Conservation (phyloP, 64 coral and sea anemone genomes). For the Pocillopora verrucosa region DNA sequence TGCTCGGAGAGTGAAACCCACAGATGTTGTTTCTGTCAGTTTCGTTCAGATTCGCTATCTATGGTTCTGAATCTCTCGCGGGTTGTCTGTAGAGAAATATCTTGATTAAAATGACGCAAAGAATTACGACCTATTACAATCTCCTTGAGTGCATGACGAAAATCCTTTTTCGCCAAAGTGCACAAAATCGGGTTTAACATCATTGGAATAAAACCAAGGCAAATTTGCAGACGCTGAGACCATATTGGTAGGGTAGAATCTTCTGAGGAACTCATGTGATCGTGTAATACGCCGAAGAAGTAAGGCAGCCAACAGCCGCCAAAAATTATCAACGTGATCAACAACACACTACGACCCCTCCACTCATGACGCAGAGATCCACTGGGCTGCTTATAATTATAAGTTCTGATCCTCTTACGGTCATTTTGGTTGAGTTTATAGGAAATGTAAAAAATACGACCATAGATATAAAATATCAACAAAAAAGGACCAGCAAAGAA, state of each 20-base stretch:
- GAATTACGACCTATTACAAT: not conserved
- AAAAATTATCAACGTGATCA: slow-evolving; percentile 9
- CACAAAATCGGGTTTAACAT: slow-evolving; percentile 58
- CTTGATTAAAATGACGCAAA: not conserved
- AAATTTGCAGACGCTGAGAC: not conserved
- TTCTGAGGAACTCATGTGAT: not conserved
- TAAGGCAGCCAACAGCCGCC: slow-evolving; percentile 9
- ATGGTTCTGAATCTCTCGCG: too few species aligned
- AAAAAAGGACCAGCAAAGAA: slow-evolving; percentile 44
- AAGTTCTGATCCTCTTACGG: not conserved
- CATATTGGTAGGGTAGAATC: not conserved
- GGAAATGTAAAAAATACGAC: slow-evolving; percentile 49
- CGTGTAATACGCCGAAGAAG: not conserved
- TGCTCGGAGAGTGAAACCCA: too few species aligned
- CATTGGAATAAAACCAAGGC: slow-evolving; percentile 24
- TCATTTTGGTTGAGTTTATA: slow-evolving; percentile 19
- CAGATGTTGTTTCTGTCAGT: too few species aligned
- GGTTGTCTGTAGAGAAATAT: not conserved
- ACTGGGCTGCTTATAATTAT: too few species aligned
- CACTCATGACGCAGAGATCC: slow-evolving; percentile 9
- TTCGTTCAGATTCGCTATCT: too few species aligned
- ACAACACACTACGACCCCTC: slow-evolving; percentile 12
- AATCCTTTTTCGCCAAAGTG: slow-evolving; percentile 70
- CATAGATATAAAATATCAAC: slow-evolving; percentile 46
- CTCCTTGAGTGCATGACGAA: slow-evolving; percentile 34